A percentile compares a stretch with the other conserved stretches of the same genome.
Conservation (phyloP, 2,113 vertebrate species). For the Urocynchramus pylzowi region DNA sequence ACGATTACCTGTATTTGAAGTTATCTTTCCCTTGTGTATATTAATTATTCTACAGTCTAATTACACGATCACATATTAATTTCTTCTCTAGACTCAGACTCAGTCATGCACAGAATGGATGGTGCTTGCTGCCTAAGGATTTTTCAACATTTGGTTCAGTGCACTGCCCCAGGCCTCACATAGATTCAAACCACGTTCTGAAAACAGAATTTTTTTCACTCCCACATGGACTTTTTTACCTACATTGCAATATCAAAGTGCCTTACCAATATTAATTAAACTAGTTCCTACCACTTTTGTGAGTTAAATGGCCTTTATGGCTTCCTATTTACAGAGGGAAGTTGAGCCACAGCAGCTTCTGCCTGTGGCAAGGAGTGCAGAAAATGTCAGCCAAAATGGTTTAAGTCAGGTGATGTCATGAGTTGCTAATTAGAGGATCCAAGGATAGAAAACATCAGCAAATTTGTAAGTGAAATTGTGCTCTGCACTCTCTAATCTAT, state of each 20-base stretch:
- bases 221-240: background rate
- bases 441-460: background rate
- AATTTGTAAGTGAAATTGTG: background rate
- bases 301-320: background rate
- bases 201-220: background rate
- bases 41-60: conserved; percentile 34
- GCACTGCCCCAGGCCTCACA: background rate
- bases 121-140: background rate
- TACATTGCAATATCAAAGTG: background rate
- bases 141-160: conserved; percentile 19
- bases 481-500: background rate
- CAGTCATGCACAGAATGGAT: conserved; percentile 1
- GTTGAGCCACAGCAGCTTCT: background rate
- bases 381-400: background rate
- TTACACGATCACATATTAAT: background rate
- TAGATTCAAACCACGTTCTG: background rate
- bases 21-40: background rate
- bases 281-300: background rate
- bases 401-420: background rate
- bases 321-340: background rate
- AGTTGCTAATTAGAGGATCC: background rate
- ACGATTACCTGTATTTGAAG: background rate
- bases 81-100: background rate
- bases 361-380: background rate
- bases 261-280: background rate